These are phyloP conservation scores for Pseudorhiza aurosa DNA, from an alignment of 30 jellyfish, hydroid and myxozoan genomes.

Conservation along the genomic window DNA sequence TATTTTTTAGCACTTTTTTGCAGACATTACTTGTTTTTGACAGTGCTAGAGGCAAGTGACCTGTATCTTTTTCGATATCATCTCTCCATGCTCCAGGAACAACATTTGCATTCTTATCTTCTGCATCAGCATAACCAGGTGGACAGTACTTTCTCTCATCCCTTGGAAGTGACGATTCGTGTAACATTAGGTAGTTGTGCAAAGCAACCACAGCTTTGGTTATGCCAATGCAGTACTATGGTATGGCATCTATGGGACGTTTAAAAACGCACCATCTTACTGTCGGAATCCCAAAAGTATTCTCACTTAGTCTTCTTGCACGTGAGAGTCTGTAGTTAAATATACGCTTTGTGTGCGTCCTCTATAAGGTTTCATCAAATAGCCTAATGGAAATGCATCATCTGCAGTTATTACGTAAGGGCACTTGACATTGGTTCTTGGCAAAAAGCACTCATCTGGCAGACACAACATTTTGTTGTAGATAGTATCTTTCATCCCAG, in stretches of 20 bases:
- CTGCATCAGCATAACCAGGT: slow-evolving; percentile 34
- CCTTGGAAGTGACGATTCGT: slow-evolving; percentile 35
- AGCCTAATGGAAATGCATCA: slow-evolving; percentile 61
- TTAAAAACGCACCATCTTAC: slow-evolving; percentile 72
- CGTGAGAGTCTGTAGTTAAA: slow-evolving; percentile 67
- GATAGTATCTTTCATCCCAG: slow-evolving; percentile 44
- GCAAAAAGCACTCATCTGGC: slow-evolving; percentile 34
- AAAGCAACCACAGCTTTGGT: slow-evolving; percentile 76
- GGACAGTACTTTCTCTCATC: slow-evolving; percentile 54
- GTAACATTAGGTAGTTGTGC: slow-evolving; percentile 54
- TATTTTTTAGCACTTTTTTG: slow-evolving; percentile 45
- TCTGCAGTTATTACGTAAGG: slow-evolving; percentile 67
- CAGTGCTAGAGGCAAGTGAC: slow-evolving; percentile 1
- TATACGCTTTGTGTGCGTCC: slow-evolving; percentile 39
- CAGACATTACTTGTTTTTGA: slow-evolving; percentile 31
- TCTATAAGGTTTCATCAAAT: slow-evolving; percentile 68
- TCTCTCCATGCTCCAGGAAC: slow-evolving; percentile 63
- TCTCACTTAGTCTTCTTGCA: slow-evolving; percentile 61
- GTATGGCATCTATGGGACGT: slow-evolving; percentile 66
- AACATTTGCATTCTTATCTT: slow-evolving; percentile 37
- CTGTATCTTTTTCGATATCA: slow-evolving; percentile 28
- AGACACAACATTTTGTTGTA: slow-evolving; percentile 20
- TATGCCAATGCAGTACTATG: slow-evolving; percentile 39
- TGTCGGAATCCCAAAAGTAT: slow-evolving; percentile 66
- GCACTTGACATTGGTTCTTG: slow-evolving; percentile 37